These are phyloP conservation scores for Anoplopoma fimbria DNA, from an alignment of 2,113 vertebrate species.

Conservation along the genomic window DNA sequence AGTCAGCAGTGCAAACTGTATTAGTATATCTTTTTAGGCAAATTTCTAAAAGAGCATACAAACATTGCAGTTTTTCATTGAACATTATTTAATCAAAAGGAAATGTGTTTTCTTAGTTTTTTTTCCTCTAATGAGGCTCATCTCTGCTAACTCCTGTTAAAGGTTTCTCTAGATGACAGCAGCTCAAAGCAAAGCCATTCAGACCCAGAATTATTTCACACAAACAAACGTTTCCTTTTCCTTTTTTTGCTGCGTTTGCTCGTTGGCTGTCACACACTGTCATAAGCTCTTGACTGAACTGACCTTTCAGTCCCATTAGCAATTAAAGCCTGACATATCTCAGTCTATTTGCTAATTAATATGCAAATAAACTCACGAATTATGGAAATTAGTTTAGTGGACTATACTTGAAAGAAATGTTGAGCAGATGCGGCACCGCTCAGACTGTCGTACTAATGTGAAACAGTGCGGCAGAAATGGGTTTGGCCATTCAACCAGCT, in stretches of 20 bases:
- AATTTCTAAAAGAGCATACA: background rate
- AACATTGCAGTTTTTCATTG: background rate
- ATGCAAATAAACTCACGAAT: conserved; percentile 83
- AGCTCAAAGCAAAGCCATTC: background rate
- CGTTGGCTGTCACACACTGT: conserved; percentile 32
- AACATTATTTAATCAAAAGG: background rate
- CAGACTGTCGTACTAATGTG: conserved; percentile 22
- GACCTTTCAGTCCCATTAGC: conserved; percentile 71
- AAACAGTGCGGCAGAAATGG: background rate
- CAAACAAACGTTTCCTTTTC: background rate
- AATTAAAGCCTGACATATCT: conserved; percentile 85
- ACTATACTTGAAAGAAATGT: conserved; percentile 59
- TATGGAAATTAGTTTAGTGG: conserved; percentile 81
- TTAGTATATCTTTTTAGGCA: no score
- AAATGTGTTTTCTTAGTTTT: background rate
- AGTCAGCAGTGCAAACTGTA: no score
- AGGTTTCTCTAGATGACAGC: conserved; percentile 9
- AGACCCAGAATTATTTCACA: background rate
- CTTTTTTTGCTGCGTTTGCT: background rate
- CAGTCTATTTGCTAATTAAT: conserved; percentile 78
- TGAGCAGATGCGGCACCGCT: conserved; percentile 33
- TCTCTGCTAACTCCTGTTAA: background rate
- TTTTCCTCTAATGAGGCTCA: background rate
- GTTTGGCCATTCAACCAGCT: background rate
- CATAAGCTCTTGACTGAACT: conserved; percentile 65